Base-by-base conservation (phyloP, 2,113 vertebrate genomes). In the Periophthalmus modestus region DNA sequence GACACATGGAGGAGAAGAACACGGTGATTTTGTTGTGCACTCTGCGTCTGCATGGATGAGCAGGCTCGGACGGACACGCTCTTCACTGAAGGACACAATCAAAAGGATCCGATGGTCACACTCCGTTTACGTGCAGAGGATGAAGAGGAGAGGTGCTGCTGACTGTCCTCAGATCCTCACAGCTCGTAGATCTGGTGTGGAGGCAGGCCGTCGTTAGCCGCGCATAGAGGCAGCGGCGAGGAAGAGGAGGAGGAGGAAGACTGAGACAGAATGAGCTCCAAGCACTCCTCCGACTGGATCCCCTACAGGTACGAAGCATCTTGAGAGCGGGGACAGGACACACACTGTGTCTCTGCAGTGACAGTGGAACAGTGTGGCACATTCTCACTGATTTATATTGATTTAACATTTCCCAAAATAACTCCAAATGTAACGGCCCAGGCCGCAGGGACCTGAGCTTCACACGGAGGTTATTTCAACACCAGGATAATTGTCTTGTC, bases 271-370 rank as follows among this genome's bases (percentile, higher is more conserved):
- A 98, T 98, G 97, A 97, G 94, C 96, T 97, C 97, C 89, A 97
- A 95, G 93, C 95, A 95, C 88, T 95, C 94, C 86, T 96, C 96
- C 87, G 96, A 98, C 94, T 98, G 97, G 97, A 97, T 98, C 86
- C 96, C 96, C 74, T 98, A 98, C 96, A 98, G 97, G 97, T 98
- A 96, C 71, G 71, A 14, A 72, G 63, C 61, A 63, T 79, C 72
- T 77, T 61, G 58, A 63, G 68, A 80, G 71, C 67, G 18, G 66
- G 10, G 59, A 21, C 77, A 67, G 28, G 73, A 70, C 75, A 72
- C 50, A 63, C 66, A 57, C 50, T 39, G 55, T 75, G 67, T 61
- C 77, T 36, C 19, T n/a, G 62, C 62, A 65, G 70, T 62, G 73
- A 80, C 80, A 73, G 66, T 9, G 34, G n/a, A 66, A 55, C 50